These are phyloP conservation scores for Drosophila pseudotalamancana DNA, from an alignment of 2,888 invertebrate genomes.

Conservation along the genomic window DNA sequence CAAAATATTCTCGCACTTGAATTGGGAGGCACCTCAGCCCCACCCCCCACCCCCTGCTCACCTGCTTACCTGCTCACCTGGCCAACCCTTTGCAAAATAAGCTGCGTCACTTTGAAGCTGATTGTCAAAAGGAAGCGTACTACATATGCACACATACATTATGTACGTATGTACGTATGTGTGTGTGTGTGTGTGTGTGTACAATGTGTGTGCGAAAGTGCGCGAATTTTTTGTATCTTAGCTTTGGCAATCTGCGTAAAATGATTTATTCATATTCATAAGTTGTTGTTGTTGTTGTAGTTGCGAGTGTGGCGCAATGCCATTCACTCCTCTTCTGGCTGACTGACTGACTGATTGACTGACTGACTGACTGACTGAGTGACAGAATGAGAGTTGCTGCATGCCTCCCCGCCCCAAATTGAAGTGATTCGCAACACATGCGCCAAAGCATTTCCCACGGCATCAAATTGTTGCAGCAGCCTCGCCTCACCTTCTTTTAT, in stretches of 20 bases:
- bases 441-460: constrained; percentile 70
- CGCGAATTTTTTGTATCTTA: constrained; percentile 55
- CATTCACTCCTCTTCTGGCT: constrained; percentile 47
- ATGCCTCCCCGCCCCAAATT: constrained; percentile 3
- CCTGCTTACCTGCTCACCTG: too few relatives aligned
- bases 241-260: constrained; percentile 78
- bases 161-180: background rate
- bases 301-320: constrained; percentile 48
- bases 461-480: constrained; percentile 69
- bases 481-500: constrained; percentile 70
- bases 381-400: constrained; percentile 51
- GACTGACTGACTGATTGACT: constrained; percentile 43
- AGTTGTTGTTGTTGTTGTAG: constrained; percentile 56
- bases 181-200: constrained; percentile 4
- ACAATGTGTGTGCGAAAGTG: constrained; percentile 40
- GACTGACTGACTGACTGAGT: constrained; percentile 45
- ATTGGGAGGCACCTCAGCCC: constrained; percentile 22
- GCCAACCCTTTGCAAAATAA: constrained; percentile 22
- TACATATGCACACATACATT: background rate
- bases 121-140: constrained; percentile 60
- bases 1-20: constrained; percentile 29
- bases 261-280: constrained; percentile 81
- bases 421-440: constrained; percentile 57
- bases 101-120: constrained; percentile 50
- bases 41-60: background rate